Evolutionary conservation across 2,113 vertebrate species (phyloP).

Genomic region (Spea bombifrons): DNA sequence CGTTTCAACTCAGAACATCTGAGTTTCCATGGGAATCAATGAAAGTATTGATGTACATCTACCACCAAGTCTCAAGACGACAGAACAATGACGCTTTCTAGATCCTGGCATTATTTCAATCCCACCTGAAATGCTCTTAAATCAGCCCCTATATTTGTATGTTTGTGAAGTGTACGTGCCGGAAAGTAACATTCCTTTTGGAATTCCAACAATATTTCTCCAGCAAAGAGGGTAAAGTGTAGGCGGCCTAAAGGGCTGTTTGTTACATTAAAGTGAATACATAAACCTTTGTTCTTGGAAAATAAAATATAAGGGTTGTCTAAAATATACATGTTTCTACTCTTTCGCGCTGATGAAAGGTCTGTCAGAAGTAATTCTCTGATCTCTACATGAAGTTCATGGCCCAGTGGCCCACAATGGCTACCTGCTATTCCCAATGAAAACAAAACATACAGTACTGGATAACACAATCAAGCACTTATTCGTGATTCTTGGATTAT

Average conservation of each 20-base stretch:
- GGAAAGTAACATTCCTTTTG: conserved; percentile 9
- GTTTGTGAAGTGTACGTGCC: conserved; percentile 15
- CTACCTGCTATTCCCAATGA: too few relatives aligned
- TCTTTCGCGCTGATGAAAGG: too few relatives aligned
- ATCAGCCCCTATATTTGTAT: conserved; percentile 19
- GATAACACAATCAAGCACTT: too few relatives aligned
- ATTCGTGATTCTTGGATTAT: too few relatives aligned
- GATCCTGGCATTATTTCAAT: conserved; percentile 25
- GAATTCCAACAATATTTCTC: conserved; percentile 1
- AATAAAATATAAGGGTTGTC: too few relatives aligned
- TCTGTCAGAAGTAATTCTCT: too few relatives aligned
- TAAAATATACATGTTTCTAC: too few relatives aligned
- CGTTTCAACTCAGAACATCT: conserved; percentile 26
- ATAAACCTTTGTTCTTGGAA: neutral
- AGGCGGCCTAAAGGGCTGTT: neutral
- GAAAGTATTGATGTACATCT: conserved; percentile 25
- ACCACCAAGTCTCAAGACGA: neutral
- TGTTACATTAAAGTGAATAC: neutral
- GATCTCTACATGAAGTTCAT: too few relatives aligned
- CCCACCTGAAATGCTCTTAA: conserved; percentile 18
- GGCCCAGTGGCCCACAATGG: too few relatives aligned
- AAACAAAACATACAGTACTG: too few relatives aligned
- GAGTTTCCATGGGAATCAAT: conserved; percentile 37
- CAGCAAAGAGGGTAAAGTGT: neutral
- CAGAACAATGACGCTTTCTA: conserved; percentile 30